Conservation (phyloP, 2,888 invertebrate species). For the Schrankia costaestrigalis region DNA sequence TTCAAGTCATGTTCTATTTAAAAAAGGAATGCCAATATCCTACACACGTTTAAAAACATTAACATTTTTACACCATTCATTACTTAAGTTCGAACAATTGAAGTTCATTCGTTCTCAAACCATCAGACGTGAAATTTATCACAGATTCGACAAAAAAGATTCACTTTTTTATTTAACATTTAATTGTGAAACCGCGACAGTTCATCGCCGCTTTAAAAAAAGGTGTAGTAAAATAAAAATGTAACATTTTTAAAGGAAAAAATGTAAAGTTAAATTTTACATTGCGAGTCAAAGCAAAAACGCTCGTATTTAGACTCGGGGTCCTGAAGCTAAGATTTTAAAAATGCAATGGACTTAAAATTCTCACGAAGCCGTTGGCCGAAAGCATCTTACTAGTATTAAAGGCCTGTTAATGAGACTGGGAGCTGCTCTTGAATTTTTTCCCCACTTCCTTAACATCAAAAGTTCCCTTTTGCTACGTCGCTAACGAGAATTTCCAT, state of each 20-base stretch:
- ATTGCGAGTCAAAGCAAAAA: neutral
- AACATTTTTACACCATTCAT: conserved; percentile 7
- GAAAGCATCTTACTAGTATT: conserved; percentile 56
- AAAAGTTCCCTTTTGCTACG: conserved; percentile 73
- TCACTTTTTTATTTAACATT: neutral
- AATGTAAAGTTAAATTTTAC: neutral
- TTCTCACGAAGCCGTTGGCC: conserved; percentile 44
- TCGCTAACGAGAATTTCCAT: conserved; percentile 74
- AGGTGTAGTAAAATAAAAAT: neutral
- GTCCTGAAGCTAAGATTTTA: conserved; percentile 15
- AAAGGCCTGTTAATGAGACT: conserved; percentile 73
- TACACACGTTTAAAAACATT: conserved; percentile 1
- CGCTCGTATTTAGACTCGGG: conserved; percentile 5
- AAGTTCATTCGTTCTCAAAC: conserved; percentile 6
- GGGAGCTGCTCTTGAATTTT: conserved; percentile 65
- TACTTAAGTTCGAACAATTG: conserved; percentile 3
- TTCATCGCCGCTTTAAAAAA: too few relatives aligned
- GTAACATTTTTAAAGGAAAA: neutral
- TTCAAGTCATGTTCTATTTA: conserved; percentile 3
- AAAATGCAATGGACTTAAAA: conserved; percentile 41
- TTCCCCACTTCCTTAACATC: conserved; percentile 69
- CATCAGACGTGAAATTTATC: conserved; percentile 6
- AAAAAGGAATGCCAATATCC: conserved; percentile 1
- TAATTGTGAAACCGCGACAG: neutral
- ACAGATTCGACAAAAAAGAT: conserved; percentile 3